Evolutionary conservation across 2,113 vertebrate genomes (phyloP).

Genomic region (Silurus glanis): DNA sequence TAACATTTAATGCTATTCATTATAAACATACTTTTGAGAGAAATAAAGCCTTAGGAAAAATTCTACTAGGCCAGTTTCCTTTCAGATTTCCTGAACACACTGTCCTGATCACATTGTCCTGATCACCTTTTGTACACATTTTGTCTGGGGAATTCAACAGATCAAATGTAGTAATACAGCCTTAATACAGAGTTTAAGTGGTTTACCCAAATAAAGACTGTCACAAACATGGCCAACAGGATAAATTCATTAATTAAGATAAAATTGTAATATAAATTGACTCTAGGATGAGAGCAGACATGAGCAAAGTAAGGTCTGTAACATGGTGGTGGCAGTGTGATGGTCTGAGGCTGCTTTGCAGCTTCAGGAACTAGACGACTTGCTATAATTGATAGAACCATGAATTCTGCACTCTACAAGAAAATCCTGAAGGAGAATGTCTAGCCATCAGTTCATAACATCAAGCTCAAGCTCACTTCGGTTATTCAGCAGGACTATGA

Average conservation of each 20-base stretch:
- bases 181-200: background rate
- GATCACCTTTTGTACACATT: background rate
- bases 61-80: background rate
- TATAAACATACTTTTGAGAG: constrained; percentile 1
- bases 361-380: too few relatives aligned
- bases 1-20: constrained; percentile 32
- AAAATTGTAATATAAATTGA: background rate
- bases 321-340: too few relatives aligned
- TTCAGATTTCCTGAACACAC: background rate
- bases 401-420: too few relatives aligned
- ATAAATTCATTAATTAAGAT: background rate
- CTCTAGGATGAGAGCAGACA: background rate
- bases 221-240: background rate
- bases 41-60: constrained; percentile 1
- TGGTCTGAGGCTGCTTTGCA: too few relatives aligned
- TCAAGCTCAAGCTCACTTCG: too few relatives aligned
- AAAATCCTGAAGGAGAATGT: too few relatives aligned
- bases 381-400: too few relatives aligned
- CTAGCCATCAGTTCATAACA: too few relatives aligned
- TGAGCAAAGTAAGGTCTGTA: background rate
- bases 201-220: background rate
- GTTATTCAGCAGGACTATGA: too few relatives aligned
- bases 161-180: background rate
- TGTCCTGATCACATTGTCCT: background rate
- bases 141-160: background rate